These are phyloP conservation scores for Oreonectes daqikongensis DNA, from an alignment of 2,797 vertebrate species.

Conservation along the genomic window DNA sequence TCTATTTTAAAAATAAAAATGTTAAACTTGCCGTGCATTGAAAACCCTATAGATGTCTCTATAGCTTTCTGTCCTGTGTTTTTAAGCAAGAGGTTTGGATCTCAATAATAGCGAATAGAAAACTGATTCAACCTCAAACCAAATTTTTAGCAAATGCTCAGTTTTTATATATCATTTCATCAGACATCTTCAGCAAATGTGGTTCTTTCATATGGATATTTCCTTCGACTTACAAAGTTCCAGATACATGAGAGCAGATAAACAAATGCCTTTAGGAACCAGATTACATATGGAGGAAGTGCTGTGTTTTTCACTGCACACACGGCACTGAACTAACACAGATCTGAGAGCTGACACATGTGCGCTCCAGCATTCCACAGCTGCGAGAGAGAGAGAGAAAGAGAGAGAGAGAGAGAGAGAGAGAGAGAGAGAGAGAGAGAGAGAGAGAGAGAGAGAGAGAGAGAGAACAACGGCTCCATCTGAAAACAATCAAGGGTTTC, in stretches of 20 bases:
- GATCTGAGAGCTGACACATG: slow-evolving; percentile 10
- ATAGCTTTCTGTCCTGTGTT: no score
- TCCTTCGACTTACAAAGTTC: slow-evolving; percentile 11
- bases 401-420: not conserved
- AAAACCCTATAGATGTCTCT: no score
- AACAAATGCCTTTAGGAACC: not conserved
- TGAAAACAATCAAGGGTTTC: slow-evolving; percentile 45
- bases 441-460: not conserved
- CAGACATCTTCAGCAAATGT: not conserved
- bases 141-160: no score
- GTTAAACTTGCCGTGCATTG: no score
- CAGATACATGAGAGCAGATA: slow-evolving; percentile 14
- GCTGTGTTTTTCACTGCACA: not conserved
- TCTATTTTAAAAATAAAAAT: no score
- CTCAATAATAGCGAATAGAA: no score
- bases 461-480: slow-evolving; percentile 12
- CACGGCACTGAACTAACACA: not conserved
- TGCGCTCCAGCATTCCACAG: slow-evolving; percentile 15
- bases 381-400: not conserved
- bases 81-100: no score
- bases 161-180: no score
- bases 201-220: slow-evolving; percentile 19
- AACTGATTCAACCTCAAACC: no score
- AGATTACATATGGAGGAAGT: not conserved
- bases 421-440: not conserved